A percentile compares a stretch with the other conserved stretches of the same genome.
Conservation (phyloP, 53 echinoderm and acorn worm genomes). For the Antedon mediterranea region DNA sequence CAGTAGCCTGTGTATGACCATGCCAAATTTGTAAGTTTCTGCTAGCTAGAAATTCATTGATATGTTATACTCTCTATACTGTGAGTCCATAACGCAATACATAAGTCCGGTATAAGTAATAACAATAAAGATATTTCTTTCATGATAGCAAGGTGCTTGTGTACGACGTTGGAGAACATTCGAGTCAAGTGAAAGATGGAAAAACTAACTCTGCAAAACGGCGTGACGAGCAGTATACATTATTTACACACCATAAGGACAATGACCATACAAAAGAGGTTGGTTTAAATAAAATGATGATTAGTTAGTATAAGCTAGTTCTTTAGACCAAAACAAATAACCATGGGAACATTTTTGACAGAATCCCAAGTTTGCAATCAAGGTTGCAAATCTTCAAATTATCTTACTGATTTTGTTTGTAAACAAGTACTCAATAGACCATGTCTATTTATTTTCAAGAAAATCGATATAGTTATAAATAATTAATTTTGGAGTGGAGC, state of each 20-base stretch:
- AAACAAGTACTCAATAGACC: too few species aligned
- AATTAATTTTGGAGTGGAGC: too few species aligned
- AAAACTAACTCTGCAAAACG: not conserved
- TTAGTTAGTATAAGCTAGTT: not conserved
- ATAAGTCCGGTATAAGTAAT: not conserved
- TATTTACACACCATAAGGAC: constrained; percentile 42
- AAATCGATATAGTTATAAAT: too few species aligned
- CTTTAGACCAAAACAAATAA: too few species aligned
- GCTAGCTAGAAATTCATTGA: not conserved
- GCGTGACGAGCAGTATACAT: not conserved
- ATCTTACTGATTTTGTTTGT: too few species aligned
- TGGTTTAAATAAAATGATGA: constrained; percentile 1
- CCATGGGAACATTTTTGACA: too few species aligned
- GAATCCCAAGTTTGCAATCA: too few species aligned
- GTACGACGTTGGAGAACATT: not conserved
- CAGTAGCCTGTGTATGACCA: constrained; percentile 39
- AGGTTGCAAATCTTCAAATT: too few species aligned
- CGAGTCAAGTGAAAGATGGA: not conserved
- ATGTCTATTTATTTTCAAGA: too few species aligned
- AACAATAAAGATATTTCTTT: not conserved
- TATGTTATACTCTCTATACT: too few species aligned
- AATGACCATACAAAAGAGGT: constrained; percentile 71
- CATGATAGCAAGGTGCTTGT: not conserved
- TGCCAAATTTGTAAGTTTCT: constrained; percentile 71
- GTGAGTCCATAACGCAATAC: too few species aligned